Evolutionary conservation across 2,113 vertebrate species (phyloP).

Genomic region (Nestor notabilis): DNA sequence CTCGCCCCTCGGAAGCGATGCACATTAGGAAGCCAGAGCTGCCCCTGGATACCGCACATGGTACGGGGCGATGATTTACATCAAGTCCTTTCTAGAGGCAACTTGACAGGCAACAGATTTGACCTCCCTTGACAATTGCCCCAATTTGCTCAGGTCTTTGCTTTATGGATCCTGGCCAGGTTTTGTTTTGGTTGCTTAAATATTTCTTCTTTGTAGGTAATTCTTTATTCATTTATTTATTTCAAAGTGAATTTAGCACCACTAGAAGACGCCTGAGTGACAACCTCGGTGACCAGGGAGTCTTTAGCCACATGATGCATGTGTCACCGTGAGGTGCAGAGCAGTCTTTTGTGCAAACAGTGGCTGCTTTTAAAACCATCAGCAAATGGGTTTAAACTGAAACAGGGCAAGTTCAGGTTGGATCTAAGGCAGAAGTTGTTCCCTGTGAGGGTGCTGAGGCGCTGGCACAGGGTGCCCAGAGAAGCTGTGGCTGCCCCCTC

Average conservation of each 20-base stretch:
- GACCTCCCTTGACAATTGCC: slow-evolving; percentile 61
- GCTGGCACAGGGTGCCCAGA: background rate
- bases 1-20: background rate
- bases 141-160: slow-evolving; percentile 53
- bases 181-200: background rate
- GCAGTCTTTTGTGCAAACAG: background rate
- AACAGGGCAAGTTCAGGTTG: background rate
- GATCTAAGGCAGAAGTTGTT: background rate
- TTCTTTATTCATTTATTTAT: background rate
- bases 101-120: slow-evolving; percentile 55
- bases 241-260: background rate
- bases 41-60: background rate
- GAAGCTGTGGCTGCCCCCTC: rapidly evolving
- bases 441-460: background rate
- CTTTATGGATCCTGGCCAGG: slow-evolving; percentile 44
- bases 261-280: background rate
- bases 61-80: background rate
- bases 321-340: background rate
- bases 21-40: background rate
- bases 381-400: background rate
- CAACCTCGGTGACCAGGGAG: background rate
- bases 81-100: slow-evolving; percentile 42
- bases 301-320: background rate
- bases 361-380: background rate
- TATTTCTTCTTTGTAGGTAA: background rate